A percentile compares a stretch with the other conserved stretches of the same genome.
phyloP scores from a whole-genome alignment of 2,113 vertebrate genomes.

The Phyllostomus discolor region DNA sequence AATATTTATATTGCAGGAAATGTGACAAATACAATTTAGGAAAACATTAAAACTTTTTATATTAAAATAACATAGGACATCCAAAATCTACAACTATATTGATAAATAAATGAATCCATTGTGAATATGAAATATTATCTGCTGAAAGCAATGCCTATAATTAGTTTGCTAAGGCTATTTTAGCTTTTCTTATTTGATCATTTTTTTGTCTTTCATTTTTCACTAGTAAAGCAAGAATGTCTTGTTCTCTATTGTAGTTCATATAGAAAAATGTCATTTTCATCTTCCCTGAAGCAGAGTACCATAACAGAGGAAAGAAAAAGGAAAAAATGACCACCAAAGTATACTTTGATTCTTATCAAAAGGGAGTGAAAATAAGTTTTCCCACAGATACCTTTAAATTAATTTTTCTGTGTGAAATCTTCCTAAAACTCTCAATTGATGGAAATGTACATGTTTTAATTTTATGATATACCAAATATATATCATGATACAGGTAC shows the following conservation, averaged over 20 bases:
- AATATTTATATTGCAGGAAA: neutral
- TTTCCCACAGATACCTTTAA: neutral
- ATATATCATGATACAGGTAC: neutral
- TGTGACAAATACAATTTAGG: neutral
- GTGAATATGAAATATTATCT: neutral
- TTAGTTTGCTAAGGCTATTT: neutral
- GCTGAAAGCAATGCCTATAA: conserved; percentile 16
- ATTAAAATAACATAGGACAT: conserved; percentile 20
- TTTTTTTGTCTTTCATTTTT: neutral
- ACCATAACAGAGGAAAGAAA: neutral
- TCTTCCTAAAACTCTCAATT: neutral
- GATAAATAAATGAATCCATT: neutral
- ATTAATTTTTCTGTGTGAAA: neutral
- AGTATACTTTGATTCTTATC: neutral
- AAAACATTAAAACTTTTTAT: conserved; percentile 1
- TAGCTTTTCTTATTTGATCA: conserved; percentile 22
- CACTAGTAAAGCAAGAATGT: neutral
- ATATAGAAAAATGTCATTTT: conserved; percentile 28
- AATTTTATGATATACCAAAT: neutral
- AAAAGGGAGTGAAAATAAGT: neutral
- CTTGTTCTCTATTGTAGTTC: neutral
- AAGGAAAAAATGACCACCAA: neutral
- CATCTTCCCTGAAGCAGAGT: conserved; percentile 12
- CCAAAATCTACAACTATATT: neutral
- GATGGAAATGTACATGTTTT: neutral